Evolutionary conservation across 2,888 invertebrate species (phyloP).

Genomic region (Calliphora vomitoria): DNA sequence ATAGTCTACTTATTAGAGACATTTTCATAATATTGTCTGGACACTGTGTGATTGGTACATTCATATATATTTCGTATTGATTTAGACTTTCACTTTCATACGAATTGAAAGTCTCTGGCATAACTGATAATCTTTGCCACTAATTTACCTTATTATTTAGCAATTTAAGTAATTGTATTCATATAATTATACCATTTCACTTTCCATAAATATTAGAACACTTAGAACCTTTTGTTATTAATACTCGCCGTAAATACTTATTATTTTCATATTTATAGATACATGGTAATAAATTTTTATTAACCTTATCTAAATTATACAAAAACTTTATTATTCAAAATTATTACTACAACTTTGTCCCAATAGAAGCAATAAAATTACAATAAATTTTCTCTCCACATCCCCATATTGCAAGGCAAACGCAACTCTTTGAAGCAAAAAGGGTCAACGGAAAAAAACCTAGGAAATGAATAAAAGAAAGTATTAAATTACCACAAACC

Average conservation of each 20-base stretch:
- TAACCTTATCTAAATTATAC: slow-evolving; percentile 70
- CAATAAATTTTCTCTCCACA: slow-evolving; percentile 59
- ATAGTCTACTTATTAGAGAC: too few relatives aligned
- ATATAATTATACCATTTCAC: slow-evolving; percentile 19
- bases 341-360: slow-evolving; percentile 68
- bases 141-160: slow-evolving; percentile 6
- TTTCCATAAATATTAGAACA: not conserved
- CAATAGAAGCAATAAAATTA: slow-evolving; percentile 67
- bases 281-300: slow-evolving; percentile 65
- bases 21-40: too few relatives aligned
- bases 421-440: slow-evolving; percentile 42
- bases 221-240: not conserved
- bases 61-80: too few relatives aligned
- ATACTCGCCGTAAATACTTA: slow-evolving; percentile 2
- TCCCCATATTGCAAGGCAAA: not conserved
- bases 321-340: slow-evolving; percentile 71
- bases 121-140: not conserved
- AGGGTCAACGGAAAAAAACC: slow-evolving; percentile 63
- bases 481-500: slow-evolving; percentile 70
- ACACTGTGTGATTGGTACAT: too few relatives aligned
- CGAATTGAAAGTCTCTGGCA: too few relatives aligned
- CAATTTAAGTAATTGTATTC: slow-evolving; percentile 30
- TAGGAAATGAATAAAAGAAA: slow-evolving; percentile 37
- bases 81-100: too few relatives aligned
- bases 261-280: slow-evolving; percentile 67